Evolutionary conservation across 2,888 invertebrate species (phyloP), one percentile per base, ranked within the genome.

Genomic region (Drosophila demipolita): DNA sequence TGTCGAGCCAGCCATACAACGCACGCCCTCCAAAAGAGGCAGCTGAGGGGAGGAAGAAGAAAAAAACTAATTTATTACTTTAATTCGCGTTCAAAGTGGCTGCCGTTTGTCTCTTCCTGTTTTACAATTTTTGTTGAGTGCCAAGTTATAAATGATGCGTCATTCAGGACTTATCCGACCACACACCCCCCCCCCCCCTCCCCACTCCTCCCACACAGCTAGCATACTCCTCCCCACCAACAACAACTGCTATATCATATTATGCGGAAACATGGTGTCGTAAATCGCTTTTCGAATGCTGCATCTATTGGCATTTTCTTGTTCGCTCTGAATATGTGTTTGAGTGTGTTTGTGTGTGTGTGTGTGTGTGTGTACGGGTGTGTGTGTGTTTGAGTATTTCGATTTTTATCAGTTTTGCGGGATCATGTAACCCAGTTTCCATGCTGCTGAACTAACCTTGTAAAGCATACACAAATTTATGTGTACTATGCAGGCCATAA

Each of bases 241-340:
- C 17, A 45, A 45, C 58, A 33, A 36, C 23, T 48, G 40, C 63
- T 78, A 60, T 64, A 87, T 87, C 88, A 84, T 87, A 84, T 84
- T 84, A 84, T 84, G 88, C 84, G 82, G 55, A 66, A 77, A 61
- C 85, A 84, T 87, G 84, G 82, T 77, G 80, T 78, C 84, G 88
- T 84, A 87, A 84, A 84, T 84, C 84, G 84, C 78, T 84, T 84
- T 88, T 80, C 83, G 62, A 85, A 87, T 75, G 75, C 72, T 77
- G 78, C 80, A 80, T 68, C 86, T 82, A 85, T 85, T 83, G 84
- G 87, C 81, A 73, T 84, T 72, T 77, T 29, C 12, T 42, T 54
- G 23, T 45, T 45, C 42, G 20, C 20, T 45, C 20, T 45, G 20
- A 3, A 45, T 66, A 55, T 36, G 45, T 32, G 50, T 60, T 38